A percentile compares a stretch with the other conserved stretches of the same genome.
Conservation (phyloP, 2,888 invertebrate genomes). For the Pyrrhia umbra region DNA sequence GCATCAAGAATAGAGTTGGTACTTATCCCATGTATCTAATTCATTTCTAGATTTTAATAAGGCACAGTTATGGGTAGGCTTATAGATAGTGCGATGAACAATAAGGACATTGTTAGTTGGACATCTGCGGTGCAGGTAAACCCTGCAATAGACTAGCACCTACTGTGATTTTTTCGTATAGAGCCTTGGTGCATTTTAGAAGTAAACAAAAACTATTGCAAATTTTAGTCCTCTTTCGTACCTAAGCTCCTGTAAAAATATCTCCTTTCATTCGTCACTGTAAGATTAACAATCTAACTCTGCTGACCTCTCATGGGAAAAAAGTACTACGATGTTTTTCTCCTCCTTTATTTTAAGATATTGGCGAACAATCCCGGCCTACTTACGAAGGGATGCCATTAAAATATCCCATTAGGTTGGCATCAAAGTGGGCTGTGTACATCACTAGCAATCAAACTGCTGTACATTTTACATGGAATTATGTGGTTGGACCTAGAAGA, state of each 20-base stretch:
- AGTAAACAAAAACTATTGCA: no score
- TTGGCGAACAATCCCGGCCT: slow-evolving; percentile 49
- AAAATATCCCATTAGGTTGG: slow-evolving; percentile 68
- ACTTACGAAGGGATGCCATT: slow-evolving; percentile 63
- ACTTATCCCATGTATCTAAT: no score
- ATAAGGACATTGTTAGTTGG: no score
- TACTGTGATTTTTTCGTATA: no score
- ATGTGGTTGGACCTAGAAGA: slow-evolving; percentile 16
- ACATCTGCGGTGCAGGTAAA: no score
- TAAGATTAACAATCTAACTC: slow-evolving; percentile 10
- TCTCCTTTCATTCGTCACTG: background rate
- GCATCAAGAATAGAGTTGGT: no score
- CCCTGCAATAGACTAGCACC: no score
- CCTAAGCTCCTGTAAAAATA: background rate
- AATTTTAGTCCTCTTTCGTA: no score
- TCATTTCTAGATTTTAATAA: no score
- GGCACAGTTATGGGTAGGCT: no score
- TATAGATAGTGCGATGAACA: no score
- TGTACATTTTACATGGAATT: slow-evolving; percentile 42
- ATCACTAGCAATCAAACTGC: slow-evolving; percentile 74
- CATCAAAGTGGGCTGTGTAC: slow-evolving; percentile 70
- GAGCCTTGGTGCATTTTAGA: no score
- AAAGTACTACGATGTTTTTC: background rate
- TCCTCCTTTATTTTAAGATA: slow-evolving; percentile 15
- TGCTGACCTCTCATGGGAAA: slow-evolving; percentile 15